Evolutionary conservation across 2,888 invertebrate species (phyloP).

Genomic region (Tipula helvola): DNA sequence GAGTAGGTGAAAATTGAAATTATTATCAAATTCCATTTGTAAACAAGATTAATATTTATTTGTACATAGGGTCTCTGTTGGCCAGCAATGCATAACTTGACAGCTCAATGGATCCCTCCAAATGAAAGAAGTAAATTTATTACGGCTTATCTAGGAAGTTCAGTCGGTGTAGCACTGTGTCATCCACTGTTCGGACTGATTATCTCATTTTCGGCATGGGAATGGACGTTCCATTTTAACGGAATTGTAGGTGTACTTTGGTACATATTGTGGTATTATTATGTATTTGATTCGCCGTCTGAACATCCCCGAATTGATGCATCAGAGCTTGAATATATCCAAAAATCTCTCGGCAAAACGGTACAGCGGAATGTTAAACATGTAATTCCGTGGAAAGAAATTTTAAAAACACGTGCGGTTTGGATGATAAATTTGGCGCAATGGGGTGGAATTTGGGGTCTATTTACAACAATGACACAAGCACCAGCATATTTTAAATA

Average conservation of each 20-base stretch:
- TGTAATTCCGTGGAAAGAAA: conserved; percentile 47
- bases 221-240: conserved; percentile 54
- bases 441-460: conserved; percentile 55
- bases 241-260: conserved; percentile 49
- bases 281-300: conserved; percentile 50
- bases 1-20: conserved; percentile 39
- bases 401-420: conserved; percentile 46
- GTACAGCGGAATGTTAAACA: conserved; percentile 19
- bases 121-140: conserved; percentile 62
- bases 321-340: conserved; percentile 45
- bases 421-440: conserved; percentile 53
- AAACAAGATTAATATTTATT: background rate
- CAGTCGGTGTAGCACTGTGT: conserved; percentile 51
- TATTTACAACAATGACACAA: conserved; percentile 56
- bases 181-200: conserved; percentile 59
- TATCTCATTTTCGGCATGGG: conserved; percentile 53
- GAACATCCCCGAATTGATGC: conserved; percentile 51
- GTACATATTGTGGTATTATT: conserved; percentile 48
- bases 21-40: background rate
- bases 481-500: conserved; percentile 56
- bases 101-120: conserved; percentile 71
- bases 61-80: conserved; percentile 47
- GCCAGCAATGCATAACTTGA: conserved; percentile 68
- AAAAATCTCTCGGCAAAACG: conserved; percentile 40
- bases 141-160: conserved; percentile 46